Conservation (phyloP, 2,888 invertebrate genomes). For the Drosophila mimica region DNA sequence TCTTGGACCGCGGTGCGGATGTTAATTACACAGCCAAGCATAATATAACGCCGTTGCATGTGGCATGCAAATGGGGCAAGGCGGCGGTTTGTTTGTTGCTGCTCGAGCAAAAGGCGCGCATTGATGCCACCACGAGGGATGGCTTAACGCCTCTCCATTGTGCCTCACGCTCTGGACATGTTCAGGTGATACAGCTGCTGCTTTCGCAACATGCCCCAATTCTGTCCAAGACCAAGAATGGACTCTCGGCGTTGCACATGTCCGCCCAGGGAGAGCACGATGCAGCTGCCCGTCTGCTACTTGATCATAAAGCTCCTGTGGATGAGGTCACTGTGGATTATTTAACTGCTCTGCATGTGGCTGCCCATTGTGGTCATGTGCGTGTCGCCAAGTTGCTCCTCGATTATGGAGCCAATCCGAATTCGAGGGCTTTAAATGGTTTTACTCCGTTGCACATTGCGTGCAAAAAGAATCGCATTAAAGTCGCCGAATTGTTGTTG, state of each 20-base stretch:
- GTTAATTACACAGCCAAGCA: conserved; percentile 98
- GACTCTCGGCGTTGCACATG: conserved; percentile 99
- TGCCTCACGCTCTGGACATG: conserved; percentile 98
- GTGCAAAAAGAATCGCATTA: conserved; percentile 99
- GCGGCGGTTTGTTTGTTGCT: conserved; percentile 95
- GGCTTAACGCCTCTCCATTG: conserved; percentile 98
- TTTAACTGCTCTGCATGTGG: conserved; percentile 97
- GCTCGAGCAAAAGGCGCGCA: conserved; percentile 94
- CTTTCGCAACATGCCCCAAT: conserved; percentile 96
- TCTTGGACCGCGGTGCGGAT: conserved; percentile 96
- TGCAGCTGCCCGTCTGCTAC: conserved; percentile 95
- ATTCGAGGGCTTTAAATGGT: conserved; percentile 97
- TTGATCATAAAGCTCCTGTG: conserved; percentile 97
- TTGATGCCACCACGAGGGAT: conserved; percentile 97
- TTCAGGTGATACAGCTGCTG: conserved; percentile 95
- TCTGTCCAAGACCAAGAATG: conserved; percentile 97
- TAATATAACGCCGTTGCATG: conserved; percentile 98
- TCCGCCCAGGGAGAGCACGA: conserved; percentile 99
- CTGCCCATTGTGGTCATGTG: conserved; percentile 97
- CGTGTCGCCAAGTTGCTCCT: conserved; percentile 96
- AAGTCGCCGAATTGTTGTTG: conserved; percentile 95
- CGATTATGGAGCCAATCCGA: conserved; percentile 98
- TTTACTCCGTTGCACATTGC: conserved; percentile 99
- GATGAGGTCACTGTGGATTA: conserved; percentile 99
- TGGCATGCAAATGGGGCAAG: conserved; percentile 99